A percentile compares a stretch with the other conserved stretches of the same genome.
Evolutionary conservation across 2,888 invertebrate species (phyloP).

Genomic region (Linyphia triangularis): DNA sequence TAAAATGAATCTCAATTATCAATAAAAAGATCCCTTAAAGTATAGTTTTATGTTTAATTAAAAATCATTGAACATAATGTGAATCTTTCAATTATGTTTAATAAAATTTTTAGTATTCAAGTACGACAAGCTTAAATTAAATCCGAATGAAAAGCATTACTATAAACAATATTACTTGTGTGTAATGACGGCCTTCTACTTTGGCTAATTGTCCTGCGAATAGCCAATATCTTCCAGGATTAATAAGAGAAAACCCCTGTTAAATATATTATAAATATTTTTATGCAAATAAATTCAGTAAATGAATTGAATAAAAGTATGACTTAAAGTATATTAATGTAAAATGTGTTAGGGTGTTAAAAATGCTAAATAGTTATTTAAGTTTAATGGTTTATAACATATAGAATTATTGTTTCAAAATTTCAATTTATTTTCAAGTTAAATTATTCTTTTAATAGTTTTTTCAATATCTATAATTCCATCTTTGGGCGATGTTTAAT

Average conservation of each 20-base stretch:
- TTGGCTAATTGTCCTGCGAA: slow-evolving; percentile 65
- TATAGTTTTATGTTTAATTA: too few species aligned
- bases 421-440: too few species aligned
- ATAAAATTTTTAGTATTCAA: too few species aligned
- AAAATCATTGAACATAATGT: too few species aligned
- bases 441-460: too few species aligned
- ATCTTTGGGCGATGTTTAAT: too few species aligned
- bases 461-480: too few species aligned
- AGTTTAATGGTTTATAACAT: neutral
- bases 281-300: too few species aligned
- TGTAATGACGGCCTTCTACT: slow-evolving; percentile 59
- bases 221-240: slow-evolving; percentile 57
- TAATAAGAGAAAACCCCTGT: slow-evolving; percentile 59
- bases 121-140: too few species aligned
- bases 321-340: neutral
- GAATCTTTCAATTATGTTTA: too few species aligned
- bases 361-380: neutral
- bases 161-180: slow-evolving; percentile 21
- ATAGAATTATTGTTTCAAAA: too few species aligned
- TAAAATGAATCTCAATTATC: neutral
- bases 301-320: neutral
- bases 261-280: neutral
- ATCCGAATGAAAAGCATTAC: too few species aligned
- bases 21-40: neutral
- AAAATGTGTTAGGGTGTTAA: neutral